Evolutionary conservation across 2,888 invertebrate genomes (phyloP).

Genomic region (Drosophila prostipennis): DNA sequence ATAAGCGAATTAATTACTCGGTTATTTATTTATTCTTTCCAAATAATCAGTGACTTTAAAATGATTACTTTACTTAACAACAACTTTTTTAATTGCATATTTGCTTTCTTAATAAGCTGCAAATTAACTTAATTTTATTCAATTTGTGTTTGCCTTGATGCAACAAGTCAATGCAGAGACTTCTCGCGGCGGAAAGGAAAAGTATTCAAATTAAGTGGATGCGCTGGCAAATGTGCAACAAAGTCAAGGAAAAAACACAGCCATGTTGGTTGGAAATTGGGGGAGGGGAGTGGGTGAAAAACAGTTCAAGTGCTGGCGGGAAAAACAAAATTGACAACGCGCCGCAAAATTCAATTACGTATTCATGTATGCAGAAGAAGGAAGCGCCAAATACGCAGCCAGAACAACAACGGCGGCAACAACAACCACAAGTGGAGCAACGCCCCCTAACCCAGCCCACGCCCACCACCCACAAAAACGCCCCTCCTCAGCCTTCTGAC

Average conservation of each 20-base stretch:
- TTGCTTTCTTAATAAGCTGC: neutral
- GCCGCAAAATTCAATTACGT: slow-evolving; percentile 79
- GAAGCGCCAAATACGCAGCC: slow-evolving; percentile 72
- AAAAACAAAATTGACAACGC: slow-evolving; percentile 75
- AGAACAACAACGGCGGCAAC: slow-evolving; percentile 31
- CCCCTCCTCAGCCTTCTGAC: slow-evolving; percentile 3
- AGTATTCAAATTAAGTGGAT: slow-evolving; percentile 34
- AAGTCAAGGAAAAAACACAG: slow-evolving; percentile 29
- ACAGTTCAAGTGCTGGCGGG: slow-evolving; percentile 59
- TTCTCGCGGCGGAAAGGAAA: slow-evolving; percentile 16
- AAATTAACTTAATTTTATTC: slow-evolving; percentile 3
- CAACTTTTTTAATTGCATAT: neutral
- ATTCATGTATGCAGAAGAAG: slow-evolving; percentile 76
- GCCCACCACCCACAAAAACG: slow-evolving; percentile 49
- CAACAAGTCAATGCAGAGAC: slow-evolving; percentile 29
- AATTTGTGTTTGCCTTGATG: neutral
- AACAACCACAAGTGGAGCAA: slow-evolving; percentile 28
- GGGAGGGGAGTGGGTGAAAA: slow-evolving; percentile 7
- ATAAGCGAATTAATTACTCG: too few species aligned
- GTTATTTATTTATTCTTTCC: too few species aligned
- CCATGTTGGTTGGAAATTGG: neutral
- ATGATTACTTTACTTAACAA: neutral
- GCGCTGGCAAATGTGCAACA: slow-evolving; percentile 32
- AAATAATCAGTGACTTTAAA: neutral
- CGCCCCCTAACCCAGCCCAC: slow-evolving; percentile 36